Percentiles rank a stretch among this genome's conserved stretches.
Evolutionary conservation across 2,113 vertebrate genomes (phyloP).

Genomic region (Sitta europaea): DNA sequence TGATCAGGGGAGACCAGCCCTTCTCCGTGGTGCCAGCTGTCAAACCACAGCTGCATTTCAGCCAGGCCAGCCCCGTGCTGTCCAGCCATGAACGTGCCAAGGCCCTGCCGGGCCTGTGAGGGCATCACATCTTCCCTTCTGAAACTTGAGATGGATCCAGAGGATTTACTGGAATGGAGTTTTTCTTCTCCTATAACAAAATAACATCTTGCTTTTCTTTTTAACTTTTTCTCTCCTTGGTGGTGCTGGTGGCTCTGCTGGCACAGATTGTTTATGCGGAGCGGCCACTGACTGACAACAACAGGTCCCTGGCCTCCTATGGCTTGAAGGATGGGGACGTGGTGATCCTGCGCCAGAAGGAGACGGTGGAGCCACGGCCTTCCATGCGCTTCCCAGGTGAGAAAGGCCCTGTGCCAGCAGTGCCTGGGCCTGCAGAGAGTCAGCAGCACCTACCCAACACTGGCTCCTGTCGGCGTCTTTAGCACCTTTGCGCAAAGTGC

Average conservation of each 20-base stretch:
- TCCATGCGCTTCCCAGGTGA: slow-evolving; percentile 78
- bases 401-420: not conserved
- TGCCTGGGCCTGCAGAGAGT: not conserved
- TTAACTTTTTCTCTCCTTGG: not conserved
- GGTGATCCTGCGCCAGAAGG: slow-evolving; percentile 88
- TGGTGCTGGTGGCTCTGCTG: not conserved
- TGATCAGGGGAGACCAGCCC: not conserved
- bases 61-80: accelerated
- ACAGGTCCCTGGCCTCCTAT: slow-evolving; percentile 89
- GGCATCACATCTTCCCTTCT: not conserved
- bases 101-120: not conserved
- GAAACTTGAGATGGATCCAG: not conserved
- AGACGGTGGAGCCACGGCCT: slow-evolving; percentile 76
- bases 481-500: not conserved
- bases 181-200: not conserved
- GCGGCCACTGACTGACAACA: slow-evolving; percentile 87
- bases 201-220: not conserved
- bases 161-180: accelerated
- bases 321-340: slow-evolving; percentile 96
- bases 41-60: not conserved
- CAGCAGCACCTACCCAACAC: accelerated
- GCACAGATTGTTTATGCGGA: slow-evolving; percentile 88
- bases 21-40: not conserved
- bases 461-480: not conserved
- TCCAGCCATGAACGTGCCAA: accelerated